Evolutionary conservation across 2,888 invertebrate species (phyloP).

Genomic region (Ctenicera cuprea): DNA sequence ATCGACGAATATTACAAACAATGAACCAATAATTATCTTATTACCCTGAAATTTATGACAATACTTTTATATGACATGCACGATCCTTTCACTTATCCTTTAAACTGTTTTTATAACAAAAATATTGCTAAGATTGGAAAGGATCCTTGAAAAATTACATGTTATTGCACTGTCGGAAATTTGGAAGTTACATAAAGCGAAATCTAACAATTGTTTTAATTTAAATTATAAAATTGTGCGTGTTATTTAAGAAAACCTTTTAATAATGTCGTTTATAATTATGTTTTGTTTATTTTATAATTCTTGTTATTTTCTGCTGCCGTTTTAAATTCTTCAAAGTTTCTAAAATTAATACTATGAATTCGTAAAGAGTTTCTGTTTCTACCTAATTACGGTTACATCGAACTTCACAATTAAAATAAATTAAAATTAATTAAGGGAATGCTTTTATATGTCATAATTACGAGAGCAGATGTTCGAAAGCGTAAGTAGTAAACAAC

Average conservation of each 20-base stretch:
- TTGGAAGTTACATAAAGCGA: no score
- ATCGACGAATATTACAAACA: no score
- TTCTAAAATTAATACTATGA: no score
- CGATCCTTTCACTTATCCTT: constrained; percentile 12
- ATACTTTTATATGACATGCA: neutral
- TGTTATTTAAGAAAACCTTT: no score
- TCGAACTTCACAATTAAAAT: constrained; percentile 18
- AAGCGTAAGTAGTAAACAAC: constrained; percentile 31
- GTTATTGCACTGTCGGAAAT: no score
- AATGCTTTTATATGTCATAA: constrained; percentile 19
- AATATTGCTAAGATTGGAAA: neutral
- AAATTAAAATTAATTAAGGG: constrained; percentile 33
- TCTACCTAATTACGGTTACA: constrained; percentile 12
- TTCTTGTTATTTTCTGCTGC: no score
- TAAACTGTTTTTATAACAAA: neutral
- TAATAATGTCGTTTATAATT: no score
- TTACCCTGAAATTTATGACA: neutral
- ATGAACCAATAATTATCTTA: no score
- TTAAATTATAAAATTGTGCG: no score
- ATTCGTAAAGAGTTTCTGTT: neutral
- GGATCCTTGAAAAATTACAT: constrained; percentile 6
- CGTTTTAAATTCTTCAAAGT: no score
- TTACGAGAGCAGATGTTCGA: constrained; percentile 37
- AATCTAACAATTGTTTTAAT: no score
- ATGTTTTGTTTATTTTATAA: no score